Evolutionary conservation across 2,113 vertebrate species (phyloP).

Genomic region (Sinocyclocheilus anophthalmus): DNA sequence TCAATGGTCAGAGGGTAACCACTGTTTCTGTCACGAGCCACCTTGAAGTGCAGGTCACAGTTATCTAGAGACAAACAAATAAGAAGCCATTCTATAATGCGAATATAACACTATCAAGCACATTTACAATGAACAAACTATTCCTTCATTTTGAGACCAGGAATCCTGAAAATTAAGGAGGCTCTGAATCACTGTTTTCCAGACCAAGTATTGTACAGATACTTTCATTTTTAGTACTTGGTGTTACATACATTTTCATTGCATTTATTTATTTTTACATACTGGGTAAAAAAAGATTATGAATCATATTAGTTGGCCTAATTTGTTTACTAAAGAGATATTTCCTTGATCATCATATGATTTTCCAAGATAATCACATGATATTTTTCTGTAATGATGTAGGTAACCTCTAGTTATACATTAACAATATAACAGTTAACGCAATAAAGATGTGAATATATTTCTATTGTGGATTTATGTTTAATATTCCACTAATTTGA

Average conservation of each 20-base stretch:
- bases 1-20: conserved; percentile 84
- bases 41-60: conserved; percentile 85
- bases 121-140: neutral
- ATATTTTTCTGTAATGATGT: neutral
- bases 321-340: too few relatives aligned
- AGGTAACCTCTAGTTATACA: neutral
- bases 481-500: neutral
- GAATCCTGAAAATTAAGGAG: neutral
- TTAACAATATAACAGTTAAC: neutral
- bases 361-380: neutral
- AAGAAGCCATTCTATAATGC: neutral
- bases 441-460: neutral
- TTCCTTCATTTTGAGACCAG: neutral
- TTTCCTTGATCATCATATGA: too few relatives aligned
- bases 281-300: neutral
- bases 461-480: neutral
- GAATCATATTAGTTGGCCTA: neutral
- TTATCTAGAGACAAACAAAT: conserved; percentile 72
- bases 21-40: conserved; percentile 80
- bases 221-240: neutral
- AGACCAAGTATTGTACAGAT: neutral
- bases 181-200: neutral
- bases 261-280: neutral
- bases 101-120: neutral
- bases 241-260: neutral